Evolutionary conservation across 2,797 vertebrate genomes (phyloP), one percentile per base, ranked within the genome.

Genomic region (Odontamblyopus rebecca): DNA sequence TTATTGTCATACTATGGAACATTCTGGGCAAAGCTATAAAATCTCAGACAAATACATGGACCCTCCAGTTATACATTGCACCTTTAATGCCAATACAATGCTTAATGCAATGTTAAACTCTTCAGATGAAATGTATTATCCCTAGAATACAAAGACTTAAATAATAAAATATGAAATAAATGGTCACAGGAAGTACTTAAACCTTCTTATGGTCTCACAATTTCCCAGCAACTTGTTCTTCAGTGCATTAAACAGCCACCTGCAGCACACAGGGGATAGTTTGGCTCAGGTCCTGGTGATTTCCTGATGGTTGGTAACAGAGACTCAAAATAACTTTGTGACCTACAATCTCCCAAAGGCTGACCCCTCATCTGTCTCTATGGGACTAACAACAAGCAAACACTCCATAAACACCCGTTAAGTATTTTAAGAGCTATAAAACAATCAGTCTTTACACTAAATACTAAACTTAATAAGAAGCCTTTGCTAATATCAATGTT

Each of bases 261-360:
- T 32, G 13, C 59, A 29, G 27, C 60, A 35, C 60, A 61, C 18
- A 9, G 30, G 2, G 29, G 8, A 11, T 38, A 19, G 30, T 61
- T 61, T 57, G 54, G 26, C 38, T 15, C 12, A 30, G 44, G 18
- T 50, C 15, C 26, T 51, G 6, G 44, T 51, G 41, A 51, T 51
- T 50, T 50, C 13, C 5, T 18, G 6, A 50, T 50, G 41, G 41
- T 18, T 29, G 13, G 41, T 29, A 27, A 50, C 44, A 29, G 11
- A 26, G 9, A 66, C 63, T 66, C 44, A 50, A 64, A 64, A 64
- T 64, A 64, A 41, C 62, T 23, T 26, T 26, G 13, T n/a, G 44
- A 23, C 62, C 61, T 1, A 41, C 19, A 48, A 44, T 44, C 23
- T 64, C 35, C n/a, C 23, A 51, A 66, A 66, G 23, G 26, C n/a